Evolutionary conservation across 2,113 vertebrate species (phyloP).

Genomic region (Amphilophus citrinellus): DNA sequence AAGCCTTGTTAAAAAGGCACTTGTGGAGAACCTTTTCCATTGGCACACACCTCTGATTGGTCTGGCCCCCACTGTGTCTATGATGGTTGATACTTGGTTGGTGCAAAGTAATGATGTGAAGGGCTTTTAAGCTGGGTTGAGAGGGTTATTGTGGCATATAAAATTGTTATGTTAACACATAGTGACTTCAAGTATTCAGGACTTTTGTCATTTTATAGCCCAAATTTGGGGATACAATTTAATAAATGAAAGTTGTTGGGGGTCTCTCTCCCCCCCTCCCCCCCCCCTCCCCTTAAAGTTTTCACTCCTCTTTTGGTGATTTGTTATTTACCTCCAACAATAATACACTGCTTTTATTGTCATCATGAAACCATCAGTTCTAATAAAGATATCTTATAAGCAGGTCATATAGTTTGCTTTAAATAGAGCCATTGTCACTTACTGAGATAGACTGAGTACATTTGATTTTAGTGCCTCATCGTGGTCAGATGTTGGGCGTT

Average conservation of each 20-base stretch:
- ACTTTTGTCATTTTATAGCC: not conserved
- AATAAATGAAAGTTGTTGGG: too few relatives aligned
- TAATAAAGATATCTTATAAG: not conserved
- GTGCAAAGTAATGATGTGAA: not conserved
- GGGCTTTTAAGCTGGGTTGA: not conserved
- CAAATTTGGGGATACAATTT: not conserved
- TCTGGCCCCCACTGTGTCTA: too few relatives aligned
- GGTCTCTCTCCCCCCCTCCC: too few relatives aligned
- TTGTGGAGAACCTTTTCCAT: too few relatives aligned
- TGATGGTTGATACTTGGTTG: too few relatives aligned
- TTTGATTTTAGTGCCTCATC: not conserved
- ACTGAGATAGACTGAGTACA: not conserved
- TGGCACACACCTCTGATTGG: too few relatives aligned
- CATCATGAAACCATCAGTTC: not conserved
- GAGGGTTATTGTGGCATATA: too few relatives aligned
- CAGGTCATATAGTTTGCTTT: not conserved
- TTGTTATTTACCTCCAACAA: not conserved
- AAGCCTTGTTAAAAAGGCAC: too few relatives aligned
- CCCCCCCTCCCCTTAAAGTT: too few relatives aligned
- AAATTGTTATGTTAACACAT: too few relatives aligned
- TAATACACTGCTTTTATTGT: not conserved
- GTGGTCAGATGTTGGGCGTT: not conserved
- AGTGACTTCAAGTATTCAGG: too few relatives aligned
- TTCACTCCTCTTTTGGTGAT: not conserved
- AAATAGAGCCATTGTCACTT: fast-evolving